Evolutionary conservation across 2,888 invertebrate species (phyloP).

Genomic region (Tuberolachnus salignus): DNA sequence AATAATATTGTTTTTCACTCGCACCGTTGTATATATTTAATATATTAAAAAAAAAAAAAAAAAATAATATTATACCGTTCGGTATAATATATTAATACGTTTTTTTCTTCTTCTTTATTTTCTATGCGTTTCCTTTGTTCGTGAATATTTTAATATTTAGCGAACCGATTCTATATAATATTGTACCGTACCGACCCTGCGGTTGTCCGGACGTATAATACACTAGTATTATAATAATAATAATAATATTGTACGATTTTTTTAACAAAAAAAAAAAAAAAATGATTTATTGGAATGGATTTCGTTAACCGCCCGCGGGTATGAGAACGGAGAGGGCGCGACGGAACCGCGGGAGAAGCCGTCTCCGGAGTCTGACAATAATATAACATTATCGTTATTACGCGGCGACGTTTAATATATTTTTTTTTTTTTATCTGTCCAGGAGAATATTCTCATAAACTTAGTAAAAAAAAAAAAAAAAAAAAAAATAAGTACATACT

Average conservation of each 20-base stretch:
- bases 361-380: constrained; percentile 8
- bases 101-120: neutral
- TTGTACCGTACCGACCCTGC: neutral
- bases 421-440: too few relatives aligned
- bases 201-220: neutral
- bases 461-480: too few relatives aligned
- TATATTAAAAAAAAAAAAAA: too few relatives aligned
- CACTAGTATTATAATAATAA: neutral
- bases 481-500: too few relatives aligned
- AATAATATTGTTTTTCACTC: too few relatives aligned
- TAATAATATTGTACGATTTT: too few relatives aligned
- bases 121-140: neutral
- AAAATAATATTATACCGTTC: too few relatives aligned
- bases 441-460: too few relatives aligned
- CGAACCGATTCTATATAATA: constrained; percentile 9
- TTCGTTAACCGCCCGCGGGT: neutral
- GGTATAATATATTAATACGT: neutral
- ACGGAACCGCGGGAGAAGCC: neutral
- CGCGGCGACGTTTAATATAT: constrained; percentile 8
- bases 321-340: neutral
- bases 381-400: too few relatives aligned
- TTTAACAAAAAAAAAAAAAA: too few relatives aligned
- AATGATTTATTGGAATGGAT: constrained; percentile 18
- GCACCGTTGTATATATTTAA: too few relatives aligned
- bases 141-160: constrained; percentile 3